Base-by-base conservation (phyloP, 2,888 invertebrate species). In the Ennomos quercinarius region DNA sequence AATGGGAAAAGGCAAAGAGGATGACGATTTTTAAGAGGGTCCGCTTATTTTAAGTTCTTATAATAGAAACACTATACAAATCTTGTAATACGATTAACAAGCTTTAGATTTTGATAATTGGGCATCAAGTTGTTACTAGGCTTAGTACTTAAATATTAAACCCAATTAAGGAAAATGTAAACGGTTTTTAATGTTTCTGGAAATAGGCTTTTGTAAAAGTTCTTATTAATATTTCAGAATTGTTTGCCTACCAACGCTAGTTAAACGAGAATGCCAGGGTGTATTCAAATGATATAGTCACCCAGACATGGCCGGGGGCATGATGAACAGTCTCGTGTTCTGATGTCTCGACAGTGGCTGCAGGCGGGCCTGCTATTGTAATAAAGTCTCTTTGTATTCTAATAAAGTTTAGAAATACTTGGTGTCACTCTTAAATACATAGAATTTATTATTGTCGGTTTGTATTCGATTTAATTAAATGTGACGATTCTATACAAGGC, bases 201-300 rank as follows among this genome's bases (percentile, higher is more conserved):
- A 49, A 40, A 34, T 8, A 34, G 27, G 27, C 27, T 27, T 27
- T 27, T 27, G 27, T 27, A 27, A 6, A 27, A 27, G 27, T 27
- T 27, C 27, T 27, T 27, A 27, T 27, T 39, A 27, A 27, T 39
- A 17, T 48, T n/a, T 39, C 27, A 27, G 39, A 39, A 45, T 12
- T 45, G 34, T 10, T 36, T 36, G 35, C 49, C 40, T 35, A 8
- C 27, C 27, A 6, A 12, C 27, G 39, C 34, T 44, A 66, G 62
- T 69, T 63, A 63, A 71, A 66, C 69, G 73, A 73, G 77, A 70
- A 62, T 35, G 47, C 50, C 56, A 54, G 64, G 43, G 42, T 67
- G 62, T 73, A 73, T 76, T 75, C 71, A 77, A 80, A 80, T 78
- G 71, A 75, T 76, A 73, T 72, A 71, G 68, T 72, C 66, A 64